Percentiles rank a stretch among this genome's conserved stretches.
These are phyloP conservation scores for Gasterosteus nipponicus DNA, from an alignment of 2,113 vertebrate genomes.

Conservation along the genomic window DNA sequence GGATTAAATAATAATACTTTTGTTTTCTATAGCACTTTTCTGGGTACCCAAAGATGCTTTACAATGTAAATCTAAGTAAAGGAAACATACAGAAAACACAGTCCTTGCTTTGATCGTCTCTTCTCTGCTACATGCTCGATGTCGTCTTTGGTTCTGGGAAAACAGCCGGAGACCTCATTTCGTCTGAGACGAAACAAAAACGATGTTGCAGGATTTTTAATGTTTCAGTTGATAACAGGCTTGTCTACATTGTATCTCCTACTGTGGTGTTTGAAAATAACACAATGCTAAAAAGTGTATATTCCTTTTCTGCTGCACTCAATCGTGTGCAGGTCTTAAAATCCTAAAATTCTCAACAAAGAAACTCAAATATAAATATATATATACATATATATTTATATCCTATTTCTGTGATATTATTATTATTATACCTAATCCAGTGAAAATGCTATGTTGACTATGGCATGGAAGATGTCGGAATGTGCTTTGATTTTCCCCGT, in stretches of 20 bases:
- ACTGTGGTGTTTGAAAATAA: too few relatives aligned
- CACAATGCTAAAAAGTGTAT: neutral
- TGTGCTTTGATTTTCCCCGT: neutral
- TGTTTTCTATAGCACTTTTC: too few relatives aligned
- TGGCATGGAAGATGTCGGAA: neutral
- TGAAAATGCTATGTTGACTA: neutral
- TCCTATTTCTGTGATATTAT: neutral
- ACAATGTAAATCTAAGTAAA: too few relatives aligned
- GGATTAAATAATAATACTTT: too few relatives aligned
- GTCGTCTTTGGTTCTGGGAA: neutral
- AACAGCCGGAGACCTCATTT: neutral
- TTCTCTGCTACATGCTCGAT: neutral
- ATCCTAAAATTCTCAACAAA: neutral
- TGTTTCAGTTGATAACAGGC: neutral
- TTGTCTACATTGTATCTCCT: too few relatives aligned
- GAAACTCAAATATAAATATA: too few relatives aligned
- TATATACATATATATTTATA: too few relatives aligned
- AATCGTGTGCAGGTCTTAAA: neutral
- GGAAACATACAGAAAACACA: neutral
- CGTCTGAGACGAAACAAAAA: neutral
- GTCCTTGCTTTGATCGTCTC: neutral
- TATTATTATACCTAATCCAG: neutral
- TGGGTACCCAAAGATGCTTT: too few relatives aligned
- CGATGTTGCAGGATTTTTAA: neutral
- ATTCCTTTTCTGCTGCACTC: neutral